Evolutionary conservation across 2,888 invertebrate species (phyloP), one percentile per base, ranked within the genome.

Genomic region (Vesta saturnalis): DNA sequence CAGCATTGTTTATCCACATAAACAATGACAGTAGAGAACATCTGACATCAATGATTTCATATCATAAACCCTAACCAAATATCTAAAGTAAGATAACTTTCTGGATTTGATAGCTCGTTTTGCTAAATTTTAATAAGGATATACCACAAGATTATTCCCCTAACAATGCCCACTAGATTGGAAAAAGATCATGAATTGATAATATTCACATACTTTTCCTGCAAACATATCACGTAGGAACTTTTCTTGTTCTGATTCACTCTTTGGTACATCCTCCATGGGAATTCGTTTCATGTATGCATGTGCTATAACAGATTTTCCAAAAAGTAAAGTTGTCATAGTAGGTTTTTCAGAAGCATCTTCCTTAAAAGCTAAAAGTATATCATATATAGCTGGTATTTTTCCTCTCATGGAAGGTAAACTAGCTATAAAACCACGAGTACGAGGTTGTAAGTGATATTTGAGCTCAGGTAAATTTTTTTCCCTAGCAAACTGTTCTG

Each of bases 351-450:
- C 88, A 80, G 88, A 86, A 71, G 88, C 89, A 69, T 88, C 86
- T 61, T 87, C 87, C 71, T 88, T 90, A 77, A 93, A 93, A 2
- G 89, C 91, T 71, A 94, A 80, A 77, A 93, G 90, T 75, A 94
- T 91, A 80, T 97, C 94, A 81, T 95, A 95, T 70, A 97, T 89
- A 21, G 92, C 94, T 2, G 91, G 91, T 73, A 94, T 90, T 83
- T 92, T 93, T 58, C 90, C 93, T 79, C 91, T 90, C 82, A 97
- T 89, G 74, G 92, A 89, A 62, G 92, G 91, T 76, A 96, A 85
- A 81, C 95, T 95, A 60, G 94, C 92, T 0, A 91, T 92, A 81
- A 98, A 98, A 1, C 98, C 98, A 84, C 93, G 93, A n/a, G 97
- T 95, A 70, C 97, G 89, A n/a, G 98, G 97, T 21, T 95, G 91